phyloP scores from a whole-genome alignment of 2,888 invertebrate species.

The Epinotia ramella region DNA sequence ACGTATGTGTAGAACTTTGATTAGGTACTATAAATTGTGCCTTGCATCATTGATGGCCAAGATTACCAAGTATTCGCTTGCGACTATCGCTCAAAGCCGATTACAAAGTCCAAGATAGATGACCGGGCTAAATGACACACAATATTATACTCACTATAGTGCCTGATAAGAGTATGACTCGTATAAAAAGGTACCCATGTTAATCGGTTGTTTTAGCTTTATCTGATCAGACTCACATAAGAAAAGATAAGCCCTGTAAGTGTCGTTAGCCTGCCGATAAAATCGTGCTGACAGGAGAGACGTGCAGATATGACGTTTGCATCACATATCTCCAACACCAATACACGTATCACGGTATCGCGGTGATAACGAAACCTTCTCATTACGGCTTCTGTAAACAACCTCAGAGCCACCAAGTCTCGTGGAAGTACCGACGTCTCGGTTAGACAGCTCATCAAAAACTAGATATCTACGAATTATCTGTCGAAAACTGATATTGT shows the following conservation, averaged over 20 bases:
- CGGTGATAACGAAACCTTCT: conserved; percentile 36
- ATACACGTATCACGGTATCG: conserved; percentile 32
- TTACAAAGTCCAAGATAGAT: conserved; percentile 24
- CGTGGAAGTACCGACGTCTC: conserved; percentile 28
- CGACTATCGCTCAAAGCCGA: conserved; percentile 9
- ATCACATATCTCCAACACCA: conserved; percentile 42
- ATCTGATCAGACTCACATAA: conserved; percentile 45
- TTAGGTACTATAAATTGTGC: too few species aligned
- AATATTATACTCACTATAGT: conserved; percentile 14
- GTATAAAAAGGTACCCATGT: not conserved
- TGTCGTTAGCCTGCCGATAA: conserved; percentile 42
- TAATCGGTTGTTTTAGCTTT: conserved; percentile 32
- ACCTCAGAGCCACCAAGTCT: not conserved
- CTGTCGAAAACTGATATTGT: not conserved
- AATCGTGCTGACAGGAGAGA: conserved; percentile 54
- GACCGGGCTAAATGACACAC: conserved; percentile 33
- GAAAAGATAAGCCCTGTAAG: conserved; percentile 46
- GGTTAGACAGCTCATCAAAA: conserved; percentile 5
- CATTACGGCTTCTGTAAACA: conserved; percentile 19
- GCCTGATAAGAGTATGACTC: conserved; percentile 23
- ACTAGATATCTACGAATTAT: not conserved
- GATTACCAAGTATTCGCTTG: not conserved
- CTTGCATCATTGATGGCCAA: not conserved
- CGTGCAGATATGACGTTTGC: conserved; percentile 55
- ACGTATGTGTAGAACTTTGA: too few species aligned